A percentile compares a stretch with the other conserved stretches of the same genome.
Evolutionary conservation across 2,113 vertebrate species (phyloP).

Genomic region (Condylura cristata): DNA sequence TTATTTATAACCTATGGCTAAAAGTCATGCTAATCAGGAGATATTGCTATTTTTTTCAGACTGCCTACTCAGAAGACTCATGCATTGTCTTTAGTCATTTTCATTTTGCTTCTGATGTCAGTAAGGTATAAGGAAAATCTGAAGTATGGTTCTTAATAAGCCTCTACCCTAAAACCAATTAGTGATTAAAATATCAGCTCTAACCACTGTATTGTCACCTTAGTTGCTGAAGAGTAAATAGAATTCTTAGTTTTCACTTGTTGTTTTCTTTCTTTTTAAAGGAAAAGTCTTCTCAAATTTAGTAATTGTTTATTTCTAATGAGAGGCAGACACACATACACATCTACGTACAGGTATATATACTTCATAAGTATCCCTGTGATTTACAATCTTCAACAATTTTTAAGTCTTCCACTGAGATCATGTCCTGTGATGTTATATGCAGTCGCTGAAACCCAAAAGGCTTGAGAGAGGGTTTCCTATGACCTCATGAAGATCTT

Average conservation of each 20-base stretch:
- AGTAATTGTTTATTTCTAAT: neutral
- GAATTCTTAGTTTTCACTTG: neutral
- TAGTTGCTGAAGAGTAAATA: neutral
- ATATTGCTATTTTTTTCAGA: constrained; percentile 47
- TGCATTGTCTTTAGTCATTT: constrained; percentile 42
- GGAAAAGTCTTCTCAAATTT: no score
- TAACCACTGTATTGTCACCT: neutral
- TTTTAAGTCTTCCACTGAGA: neutral
- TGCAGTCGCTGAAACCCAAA: neutral
- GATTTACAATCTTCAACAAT: neutral
- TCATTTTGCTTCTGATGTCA: neutral
- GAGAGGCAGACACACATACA: neutral
- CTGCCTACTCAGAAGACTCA: constrained; percentile 11
- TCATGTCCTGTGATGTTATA: neutral
- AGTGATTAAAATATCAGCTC: neutral
- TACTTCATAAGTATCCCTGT: neutral
- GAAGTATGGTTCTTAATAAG: neutral
- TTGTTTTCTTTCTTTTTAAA: neutral
- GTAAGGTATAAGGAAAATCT: neutral
- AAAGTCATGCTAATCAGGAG: constrained; percentile 24
- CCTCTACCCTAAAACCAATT: neutral
- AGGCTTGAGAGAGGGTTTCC: neutral
- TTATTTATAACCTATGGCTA: constrained; percentile 52
- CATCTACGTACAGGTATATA: neutral
- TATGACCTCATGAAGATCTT: neutral